Evolutionary conservation across 2,888 invertebrate genomes (phyloP).

Genomic region (Xestia c-nigrum): DNA sequence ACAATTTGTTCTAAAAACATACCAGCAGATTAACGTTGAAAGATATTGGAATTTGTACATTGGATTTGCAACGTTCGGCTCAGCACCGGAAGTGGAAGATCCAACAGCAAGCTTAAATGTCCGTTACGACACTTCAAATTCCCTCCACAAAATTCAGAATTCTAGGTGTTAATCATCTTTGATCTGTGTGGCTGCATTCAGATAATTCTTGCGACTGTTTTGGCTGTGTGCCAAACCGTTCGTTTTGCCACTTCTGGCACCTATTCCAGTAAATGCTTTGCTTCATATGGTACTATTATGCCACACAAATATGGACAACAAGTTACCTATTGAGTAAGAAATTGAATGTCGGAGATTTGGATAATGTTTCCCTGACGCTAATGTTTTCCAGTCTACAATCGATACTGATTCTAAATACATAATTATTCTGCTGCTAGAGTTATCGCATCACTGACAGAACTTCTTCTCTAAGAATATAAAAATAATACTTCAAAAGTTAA

Average conservation of each 20-base stretch:
- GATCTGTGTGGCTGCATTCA: constrained; percentile 16
- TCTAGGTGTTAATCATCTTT: background rate
- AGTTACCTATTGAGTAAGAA: background rate
- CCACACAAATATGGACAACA: background rate
- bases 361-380: background rate
- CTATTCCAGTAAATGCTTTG: constrained; percentile 6
- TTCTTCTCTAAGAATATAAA: background rate
- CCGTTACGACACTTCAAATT: background rate
- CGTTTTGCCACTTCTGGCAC: constrained; percentile 15
- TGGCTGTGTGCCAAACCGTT: constrained; percentile 20
- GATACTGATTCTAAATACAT: background rate
- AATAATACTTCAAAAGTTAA: background rate
- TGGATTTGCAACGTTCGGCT: background rate
- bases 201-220: constrained; percentile 19
- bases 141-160: background rate
- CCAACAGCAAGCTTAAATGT: background rate
- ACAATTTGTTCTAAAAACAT: background rate
- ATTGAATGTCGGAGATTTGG: background rate
- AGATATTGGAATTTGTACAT: no score
- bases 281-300: background rate
- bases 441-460: background rate
- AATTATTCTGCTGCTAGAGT: background rate
- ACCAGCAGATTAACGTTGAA: background rate
- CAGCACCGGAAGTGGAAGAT: background rate
- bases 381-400: background rate